Conservation (phyloP, 2,113 vertebrate genomes). For the Megaleporinus macrocephalus region DNA sequence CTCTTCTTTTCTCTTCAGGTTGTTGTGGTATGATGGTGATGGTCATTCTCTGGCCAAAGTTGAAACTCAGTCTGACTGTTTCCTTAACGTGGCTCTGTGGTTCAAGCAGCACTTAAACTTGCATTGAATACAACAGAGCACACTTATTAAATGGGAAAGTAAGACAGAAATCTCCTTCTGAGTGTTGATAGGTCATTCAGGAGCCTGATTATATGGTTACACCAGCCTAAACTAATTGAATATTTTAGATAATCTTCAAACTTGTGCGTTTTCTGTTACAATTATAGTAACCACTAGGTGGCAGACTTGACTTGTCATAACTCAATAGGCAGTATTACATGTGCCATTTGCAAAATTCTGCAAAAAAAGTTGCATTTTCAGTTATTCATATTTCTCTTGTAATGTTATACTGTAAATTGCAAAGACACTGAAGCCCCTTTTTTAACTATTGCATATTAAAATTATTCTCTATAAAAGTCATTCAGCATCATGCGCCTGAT, state of each 20-base stretch:
- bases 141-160: neutral
- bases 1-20: conserved; percentile 60
- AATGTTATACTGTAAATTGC: too few relatives aligned
- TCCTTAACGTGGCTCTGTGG: conserved; percentile 80
- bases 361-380: too few relatives aligned
- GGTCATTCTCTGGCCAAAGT: conserved; percentile 79
- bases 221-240: neutral
- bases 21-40: conserved; percentile 84
- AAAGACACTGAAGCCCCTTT: neutral
- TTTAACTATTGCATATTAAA: neutral
- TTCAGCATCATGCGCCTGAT: neutral
- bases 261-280: neutral
- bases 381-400: too few relatives aligned
- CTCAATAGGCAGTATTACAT: neutral
- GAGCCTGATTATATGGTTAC: neutral
- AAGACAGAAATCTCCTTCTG: neutral
- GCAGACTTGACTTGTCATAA: neutral
- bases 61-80: conserved; percentile 77
- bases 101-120: conserved; percentile 72
- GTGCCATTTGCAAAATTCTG: neutral
- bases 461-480: neutral
- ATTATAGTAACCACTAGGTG: conserved; percentile 3
- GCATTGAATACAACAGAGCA: conserved; percentile 27
- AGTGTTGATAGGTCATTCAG: neutral
- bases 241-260: neutral